Evolutionary conservation across 2,888 invertebrate species (phyloP).

Genomic region (Thera britannica): DNA sequence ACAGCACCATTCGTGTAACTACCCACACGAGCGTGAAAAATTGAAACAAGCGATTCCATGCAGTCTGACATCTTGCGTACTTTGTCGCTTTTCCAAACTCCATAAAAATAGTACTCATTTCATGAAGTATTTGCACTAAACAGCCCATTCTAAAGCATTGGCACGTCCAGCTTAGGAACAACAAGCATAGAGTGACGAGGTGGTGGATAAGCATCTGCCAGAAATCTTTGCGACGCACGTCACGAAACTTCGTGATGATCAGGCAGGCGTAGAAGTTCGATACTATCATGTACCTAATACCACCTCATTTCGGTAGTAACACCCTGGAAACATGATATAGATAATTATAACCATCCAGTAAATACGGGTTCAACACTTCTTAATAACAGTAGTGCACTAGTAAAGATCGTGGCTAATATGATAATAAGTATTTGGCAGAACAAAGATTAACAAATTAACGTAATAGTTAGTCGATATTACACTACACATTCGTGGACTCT

Average conservation of each 20-base stretch:
- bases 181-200: constrained; percentile 87
- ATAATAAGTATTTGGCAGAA: no score
- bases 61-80: constrained; percentile 94
- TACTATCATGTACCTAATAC: constrained; percentile 95
- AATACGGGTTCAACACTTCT: no score
- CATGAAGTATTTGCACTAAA: constrained; percentile 93
- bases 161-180: constrained; percentile 97
- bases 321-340: no score
- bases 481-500: no score
- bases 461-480: no score
- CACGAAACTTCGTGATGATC: constrained; percentile 95
- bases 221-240: constrained; percentile 95
- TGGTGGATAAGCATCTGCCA: constrained; percentile 99
- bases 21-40: constrained; percentile 97
- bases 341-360: no score
- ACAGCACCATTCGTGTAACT: constrained; percentile 93
- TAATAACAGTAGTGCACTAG: no score
- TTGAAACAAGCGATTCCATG: constrained; percentile 94
- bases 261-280: constrained; percentile 97
- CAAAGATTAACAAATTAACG: no score
- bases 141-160: constrained; percentile 97
- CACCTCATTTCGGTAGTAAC: constrained; percentile 94
- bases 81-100: constrained; percentile 98
- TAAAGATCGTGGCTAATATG: no score
- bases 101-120: constrained; percentile 94